Evolutionary conservation across 2,888 invertebrate species (phyloP), one percentile per base, ranked within the genome.

Genomic region (Diaphora mendica): DNA sequence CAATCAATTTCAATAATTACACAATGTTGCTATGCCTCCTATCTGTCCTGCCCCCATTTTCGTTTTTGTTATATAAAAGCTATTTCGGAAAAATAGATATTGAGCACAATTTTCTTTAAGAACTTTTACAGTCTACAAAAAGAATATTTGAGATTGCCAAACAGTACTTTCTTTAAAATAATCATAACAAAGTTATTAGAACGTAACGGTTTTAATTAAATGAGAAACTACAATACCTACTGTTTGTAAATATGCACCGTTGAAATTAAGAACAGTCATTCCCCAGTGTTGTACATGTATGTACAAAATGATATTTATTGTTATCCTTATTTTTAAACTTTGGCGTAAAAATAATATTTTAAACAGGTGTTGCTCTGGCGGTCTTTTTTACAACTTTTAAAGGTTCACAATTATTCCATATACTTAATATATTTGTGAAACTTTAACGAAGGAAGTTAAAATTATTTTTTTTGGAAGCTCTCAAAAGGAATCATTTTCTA

Each of bases 31-130:
- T 67, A 91, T 88, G 64, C 91, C 91, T 72, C 91, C 91, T 76
- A 92, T 90, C 85, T 92, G 91, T 8, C 91, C 91, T 20, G 91
- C 91, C 35, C 91, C 91, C 91, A 92, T 91, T 76, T 86, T 87
- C 51, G 30, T 39, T 39, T 69, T 17, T 35, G 7, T 1, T 44
- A 15, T 17, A 17, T 26, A n/a, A 17, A 55, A 11, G 15, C 51
- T 26, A 30, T 4, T 30, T 44, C 20, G 8, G 44, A 66, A 66
- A n/a, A 44, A 20, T 30, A 44, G 1, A 23, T 20, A 11, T 13
- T 67, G 30, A 67, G 20, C 11, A 30, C 67, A 67, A 44, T 48
- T 67, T 48, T 7, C 30, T 5, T 23, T 13, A 17, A 23, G 30
- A 67, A 67, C 17, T 62, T 62, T 17, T 5, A 26, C 17, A 3